phyloP scores from a whole-genome alignment of 64 coral and sea anemone genomes.

The Stylophora pistillata region DNA sequence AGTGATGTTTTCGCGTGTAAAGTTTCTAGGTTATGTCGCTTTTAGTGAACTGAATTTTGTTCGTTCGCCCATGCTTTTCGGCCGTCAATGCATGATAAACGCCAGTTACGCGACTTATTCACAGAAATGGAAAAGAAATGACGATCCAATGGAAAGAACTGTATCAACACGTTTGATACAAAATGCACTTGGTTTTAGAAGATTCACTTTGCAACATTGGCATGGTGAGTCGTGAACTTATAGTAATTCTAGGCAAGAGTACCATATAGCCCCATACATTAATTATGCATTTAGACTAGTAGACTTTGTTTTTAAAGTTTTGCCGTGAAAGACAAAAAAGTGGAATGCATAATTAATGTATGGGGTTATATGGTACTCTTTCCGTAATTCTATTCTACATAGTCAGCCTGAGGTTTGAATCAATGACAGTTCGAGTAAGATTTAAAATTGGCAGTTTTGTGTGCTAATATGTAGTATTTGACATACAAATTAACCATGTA shows the following conservation, averaged over 20 bases:
- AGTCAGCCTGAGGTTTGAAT: too few relatives aligned
- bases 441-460: too few relatives aligned
- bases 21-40: not conserved
- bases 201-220: slow-evolving; percentile 1
- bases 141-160: not conserved
- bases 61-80: not conserved
- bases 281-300: not conserved
- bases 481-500: too few relatives aligned
- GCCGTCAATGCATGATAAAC: not conserved
- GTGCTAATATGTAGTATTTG: too few relatives aligned
- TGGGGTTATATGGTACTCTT: too few relatives aligned
- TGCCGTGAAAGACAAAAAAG: too few relatives aligned
- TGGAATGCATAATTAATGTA: too few relatives aligned
- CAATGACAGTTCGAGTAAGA: too few relatives aligned
- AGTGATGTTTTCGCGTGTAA: not conserved
- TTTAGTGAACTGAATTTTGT: not conserved
- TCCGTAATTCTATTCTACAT: too few relatives aligned
- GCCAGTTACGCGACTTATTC: not conserved
- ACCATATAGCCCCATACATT: not conserved
- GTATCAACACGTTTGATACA: not conserved
- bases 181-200: not conserved
- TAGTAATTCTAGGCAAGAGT: not conserved
- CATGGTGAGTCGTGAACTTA: not conserved
- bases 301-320: too few relatives aligned
- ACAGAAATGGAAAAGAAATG: not conserved